Base-by-base conservation (phyloP, 2,113 vertebrate species). In the Lonchura striata region DNA sequence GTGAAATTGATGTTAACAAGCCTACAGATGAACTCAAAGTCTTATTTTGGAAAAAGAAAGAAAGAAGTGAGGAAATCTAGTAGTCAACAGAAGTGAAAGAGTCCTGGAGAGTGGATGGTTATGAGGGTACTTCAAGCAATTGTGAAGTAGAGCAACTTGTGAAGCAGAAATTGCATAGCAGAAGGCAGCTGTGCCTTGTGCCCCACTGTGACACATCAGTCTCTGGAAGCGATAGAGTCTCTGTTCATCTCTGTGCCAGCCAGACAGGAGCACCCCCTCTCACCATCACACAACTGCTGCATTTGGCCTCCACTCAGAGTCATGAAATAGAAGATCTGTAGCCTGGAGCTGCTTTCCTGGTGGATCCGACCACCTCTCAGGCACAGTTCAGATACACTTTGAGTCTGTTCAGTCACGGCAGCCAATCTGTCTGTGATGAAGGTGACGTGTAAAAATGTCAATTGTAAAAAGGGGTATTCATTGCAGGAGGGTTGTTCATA, bases 401-500 rank as follows among this genome's bases (percentile, higher is more conserved):
- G 44, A 53, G 30, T 68, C 84, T 56, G 37, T 30, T 76, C 6
- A 5, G 68, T 44, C 88, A 56, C 0, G 1, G 70, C 85, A 85
- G 76, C 71, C 70, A 70, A 52, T 85, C 63, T 9, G 0, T 76
- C 60, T 56, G 7, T 27, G 71, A 41, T 24, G 71, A 86, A 39
- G 0, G 14, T 46, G 82, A 70, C 68, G 78, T 27, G 35, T 23
- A 31, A 44, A 86, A 93, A 82, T 42, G 80, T 75, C 87, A 87
- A 6, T 75, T 59, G 88, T 74, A 28, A 70, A 82, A 90, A 85
- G 49, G 35, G 85, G 81, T 33, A 49, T 86, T 80, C 64, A 75
- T 46, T 1, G 88, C 88, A 94, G 84, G 85, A 79, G 60, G 44
- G 52, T 82, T 86, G 69, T 69, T 92, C 93, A 50, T 96, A 96